Conservation (phyloP, 2,888 invertebrate species). For the Pyrrhosoma nymphula region DNA sequence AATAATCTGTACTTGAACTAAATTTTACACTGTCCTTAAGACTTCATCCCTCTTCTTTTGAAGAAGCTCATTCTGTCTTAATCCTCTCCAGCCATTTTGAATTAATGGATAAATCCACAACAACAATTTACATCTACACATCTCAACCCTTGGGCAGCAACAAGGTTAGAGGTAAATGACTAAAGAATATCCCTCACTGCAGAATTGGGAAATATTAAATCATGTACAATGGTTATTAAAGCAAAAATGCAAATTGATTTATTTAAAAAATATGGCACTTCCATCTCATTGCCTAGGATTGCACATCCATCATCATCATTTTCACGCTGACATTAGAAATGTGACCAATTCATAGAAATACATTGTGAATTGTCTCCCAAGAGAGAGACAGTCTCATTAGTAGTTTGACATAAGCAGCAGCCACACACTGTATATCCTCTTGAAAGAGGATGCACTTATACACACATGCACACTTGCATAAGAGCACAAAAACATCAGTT, state of each 20-base stretch:
- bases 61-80: too few relatives aligned
- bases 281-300: conserved; percentile 58
- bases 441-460: conserved; percentile 25
- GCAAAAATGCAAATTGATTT: conserved; percentile 67
- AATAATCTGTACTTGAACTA: too few relatives aligned
- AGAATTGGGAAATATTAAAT: background rate
- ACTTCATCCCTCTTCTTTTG: too few relatives aligned
- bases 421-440: conserved; percentile 29
- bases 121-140: too few relatives aligned
- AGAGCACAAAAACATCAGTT: conserved; percentile 33
- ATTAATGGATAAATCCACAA: too few relatives aligned
- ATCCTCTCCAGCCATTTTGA: too few relatives aligned
- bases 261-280: conserved; percentile 67
- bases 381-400: conserved; percentile 52
- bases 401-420: conserved; percentile 59
- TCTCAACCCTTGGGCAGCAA: too few relatives aligned
- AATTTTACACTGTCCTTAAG: too few relatives aligned
- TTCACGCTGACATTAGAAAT: conserved; percentile 53
- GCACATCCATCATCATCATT: conserved; percentile 62
- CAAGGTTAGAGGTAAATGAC: too few relatives aligned
- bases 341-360: conserved; percentile 62
- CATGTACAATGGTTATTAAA: conserved; percentile 5
- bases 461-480: conserved; percentile 37
- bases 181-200: too few relatives aligned
- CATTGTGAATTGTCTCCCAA: conserved; percentile 50